A percentile compares a stretch with the other conserved stretches of the same genome.
Evolutionary conservation across 2,888 invertebrate species (phyloP).

Genomic region (Proisotoma minuta): DNA sequence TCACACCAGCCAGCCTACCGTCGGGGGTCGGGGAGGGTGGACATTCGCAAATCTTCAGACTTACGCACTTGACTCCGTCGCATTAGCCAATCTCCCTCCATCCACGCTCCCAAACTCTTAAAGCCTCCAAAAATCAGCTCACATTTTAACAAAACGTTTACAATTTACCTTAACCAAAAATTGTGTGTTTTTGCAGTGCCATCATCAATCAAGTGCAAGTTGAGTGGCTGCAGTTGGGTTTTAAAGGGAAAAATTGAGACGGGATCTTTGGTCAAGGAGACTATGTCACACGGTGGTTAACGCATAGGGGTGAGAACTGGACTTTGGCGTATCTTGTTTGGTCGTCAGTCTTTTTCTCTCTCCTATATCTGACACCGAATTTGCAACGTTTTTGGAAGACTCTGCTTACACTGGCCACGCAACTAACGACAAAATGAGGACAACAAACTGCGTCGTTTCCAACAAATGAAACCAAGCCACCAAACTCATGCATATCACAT

Average conservation of each 20-base stretch:
- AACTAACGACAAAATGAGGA: slow-evolving; percentile 9
- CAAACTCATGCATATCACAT: no score
- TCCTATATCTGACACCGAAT: slow-evolving; percentile 49
- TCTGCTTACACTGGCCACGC: no score
- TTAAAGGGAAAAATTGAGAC: slow-evolving; percentile 7
- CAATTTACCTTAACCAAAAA: not conserved
- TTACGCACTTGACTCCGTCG: slow-evolving; percentile 46
- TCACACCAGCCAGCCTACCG: not conserved
- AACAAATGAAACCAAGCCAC: slow-evolving; percentile 5
- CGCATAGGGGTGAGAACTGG: slow-evolving; percentile 49
- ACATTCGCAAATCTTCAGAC: slow-evolving; percentile 22
- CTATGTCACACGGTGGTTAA: slow-evolving; percentile 39
- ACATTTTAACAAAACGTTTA: no score
- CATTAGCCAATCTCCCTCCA: slow-evolving; percentile 36
- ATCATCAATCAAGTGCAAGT: no score
- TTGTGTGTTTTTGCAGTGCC: no score
- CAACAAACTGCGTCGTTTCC: slow-evolving; percentile 13
- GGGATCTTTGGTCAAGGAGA: not conserved
- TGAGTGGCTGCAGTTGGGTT: no score
- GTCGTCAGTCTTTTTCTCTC: slow-evolving; percentile 50
- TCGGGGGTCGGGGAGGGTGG: not conserved
- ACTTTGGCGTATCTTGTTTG: slow-evolving; percentile 46
- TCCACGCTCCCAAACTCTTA: slow-evolving; percentile 21
- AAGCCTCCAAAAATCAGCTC: no score
- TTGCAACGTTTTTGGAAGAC: no score